A percentile compares a stretch with the other conserved stretches of the same genome.
phyloP scores from a whole-genome alignment of 2,797 vertebrate genomes.

The Rhinichthys osculus region DNA sequence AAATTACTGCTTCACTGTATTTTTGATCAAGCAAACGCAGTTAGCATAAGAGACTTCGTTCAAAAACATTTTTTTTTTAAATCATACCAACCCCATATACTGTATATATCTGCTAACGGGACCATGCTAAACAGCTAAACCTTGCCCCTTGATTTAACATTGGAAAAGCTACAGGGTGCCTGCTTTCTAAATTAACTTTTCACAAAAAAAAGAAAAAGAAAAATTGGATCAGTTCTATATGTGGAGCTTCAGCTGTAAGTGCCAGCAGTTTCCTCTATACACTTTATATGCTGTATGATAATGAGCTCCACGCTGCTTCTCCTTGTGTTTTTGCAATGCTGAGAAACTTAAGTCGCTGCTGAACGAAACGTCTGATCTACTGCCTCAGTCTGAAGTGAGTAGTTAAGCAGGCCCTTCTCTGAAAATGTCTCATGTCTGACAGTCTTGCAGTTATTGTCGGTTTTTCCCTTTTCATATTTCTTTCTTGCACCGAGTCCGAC shows the following conservation, averaged over 20 bases:
- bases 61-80: too few species aligned
- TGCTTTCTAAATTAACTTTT: conserved; percentile 13
- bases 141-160: conserved; percentile 1
- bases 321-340: conserved; percentile 20
- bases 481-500: conserved; percentile 27
- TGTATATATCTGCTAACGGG: background rate
- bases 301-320: conserved; percentile 6
- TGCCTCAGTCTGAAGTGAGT: conserved; percentile 18
- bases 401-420: conserved; percentile 38
- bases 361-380: conserved; percentile 29
- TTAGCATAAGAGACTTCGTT: background rate
- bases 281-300: conserved; percentile 44
- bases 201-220: background rate
- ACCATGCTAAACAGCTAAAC: background rate
- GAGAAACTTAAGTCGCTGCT: conserved; percentile 25
- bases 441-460: conserved; percentile 38
- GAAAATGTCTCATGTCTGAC: conserved; percentile 41
- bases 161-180: conserved; percentile 14
- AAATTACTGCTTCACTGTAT: background rate
- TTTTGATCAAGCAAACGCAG: background rate
- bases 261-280: conserved; percentile 29
- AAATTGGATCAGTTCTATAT: conserved; percentile 29
- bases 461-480: conserved; percentile 16
- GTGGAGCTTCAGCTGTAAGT: conserved; percentile 14
- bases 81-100: background rate